These are phyloP conservation scores for Catotricha subobsoleta DNA, from an alignment of 2,888 invertebrate genomes.

Conservation along the genomic window DNA sequence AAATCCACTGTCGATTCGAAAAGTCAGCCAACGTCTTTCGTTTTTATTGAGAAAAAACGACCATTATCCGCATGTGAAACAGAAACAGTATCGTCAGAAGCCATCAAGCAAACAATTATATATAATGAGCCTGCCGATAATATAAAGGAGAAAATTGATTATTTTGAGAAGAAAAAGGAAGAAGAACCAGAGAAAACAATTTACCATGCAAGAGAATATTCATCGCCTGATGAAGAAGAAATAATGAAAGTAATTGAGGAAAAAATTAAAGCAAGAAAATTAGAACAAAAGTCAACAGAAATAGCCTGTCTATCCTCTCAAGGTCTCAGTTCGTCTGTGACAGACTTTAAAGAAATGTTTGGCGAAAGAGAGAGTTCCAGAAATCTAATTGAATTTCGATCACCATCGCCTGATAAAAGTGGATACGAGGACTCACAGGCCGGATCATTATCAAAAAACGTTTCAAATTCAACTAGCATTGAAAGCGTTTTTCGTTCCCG, in stretches of 20 bases:
- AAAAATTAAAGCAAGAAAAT: conserved; percentile 19
- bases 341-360: conserved; percentile 64
- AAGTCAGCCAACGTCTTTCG: conserved; percentile 1
- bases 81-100: conserved; percentile 31
- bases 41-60: not conserved
- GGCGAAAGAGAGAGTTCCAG: conserved; percentile 41
- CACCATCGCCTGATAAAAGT: conserved; percentile 6
- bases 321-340: conserved; percentile 26
- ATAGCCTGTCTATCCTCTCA: conserved; percentile 13
- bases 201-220: conserved; percentile 36
- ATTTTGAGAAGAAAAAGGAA: conserved; percentile 50
- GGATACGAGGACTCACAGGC: no score
- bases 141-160: conserved; percentile 54
- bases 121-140: conserved; percentile 29
- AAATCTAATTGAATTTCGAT: conserved; percentile 5
- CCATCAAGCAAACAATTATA: no score
- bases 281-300: conserved; percentile 28
- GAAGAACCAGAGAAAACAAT: conserved; percentile 32
- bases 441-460: conserved; percentile 14
- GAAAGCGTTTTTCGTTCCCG: conserved; percentile 52
- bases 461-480: conserved; percentile 36
- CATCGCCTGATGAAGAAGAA: conserved; percentile 32
- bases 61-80: conserved; percentile 44
- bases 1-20: conserved; percentile 24
- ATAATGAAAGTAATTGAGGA: conserved; percentile 32